Conservation (phyloP, 2,888 invertebrate species). For the Sinopyrophorus schimmeli region DNA sequence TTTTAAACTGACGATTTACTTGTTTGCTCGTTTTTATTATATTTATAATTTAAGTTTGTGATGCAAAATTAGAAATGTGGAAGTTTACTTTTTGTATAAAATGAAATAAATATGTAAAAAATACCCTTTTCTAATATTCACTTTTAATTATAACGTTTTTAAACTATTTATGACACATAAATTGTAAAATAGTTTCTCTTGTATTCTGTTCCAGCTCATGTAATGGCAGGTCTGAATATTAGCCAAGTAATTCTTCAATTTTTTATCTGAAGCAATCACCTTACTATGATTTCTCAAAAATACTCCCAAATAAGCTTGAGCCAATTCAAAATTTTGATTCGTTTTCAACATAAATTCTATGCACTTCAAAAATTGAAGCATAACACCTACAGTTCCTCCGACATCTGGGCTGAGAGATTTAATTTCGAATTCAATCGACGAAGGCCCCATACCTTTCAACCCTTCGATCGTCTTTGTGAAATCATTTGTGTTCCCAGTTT, state of each 20-base stretch:
- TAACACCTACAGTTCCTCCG: slow-evolving; percentile 70
- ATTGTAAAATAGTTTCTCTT: slow-evolving; percentile 72
- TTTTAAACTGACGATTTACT: too few species aligned
- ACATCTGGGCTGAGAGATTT: slow-evolving; percentile 74
- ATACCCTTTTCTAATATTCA: too few species aligned
- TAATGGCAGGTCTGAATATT: slow-evolving; percentile 64
- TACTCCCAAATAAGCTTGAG: slow-evolving; percentile 85
- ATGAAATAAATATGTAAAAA: too few species aligned
- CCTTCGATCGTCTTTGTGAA: slow-evolving; percentile 63
- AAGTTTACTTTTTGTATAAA: too few species aligned
- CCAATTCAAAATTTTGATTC: slow-evolving; percentile 85
- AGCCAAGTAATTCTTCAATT: slow-evolving; percentile 60
- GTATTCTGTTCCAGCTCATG: slow-evolving; percentile 68
- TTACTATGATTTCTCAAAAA: slow-evolving; percentile 82
- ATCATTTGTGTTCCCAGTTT: slow-evolving; percentile 57
- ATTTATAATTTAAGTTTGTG: too few species aligned
- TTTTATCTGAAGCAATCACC: slow-evolving; percentile 60
- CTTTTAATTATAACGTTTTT: too few species aligned
- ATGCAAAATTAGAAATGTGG: too few species aligned
- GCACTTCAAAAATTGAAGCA: slow-evolving; percentile 79
- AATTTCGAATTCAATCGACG: slow-evolving; percentile 86
- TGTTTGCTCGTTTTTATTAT: too few species aligned
- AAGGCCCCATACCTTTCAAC: slow-evolving; percentile 75
- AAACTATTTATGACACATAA: slow-evolving; percentile 76
- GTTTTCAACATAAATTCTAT: slow-evolving; percentile 71